A percentile compares a stretch with the other conserved stretches of the same genome.
Evolutionary conservation across 2,888 invertebrate genomes (phyloP).

Genomic region (Cataglyphis cursor): DNA sequence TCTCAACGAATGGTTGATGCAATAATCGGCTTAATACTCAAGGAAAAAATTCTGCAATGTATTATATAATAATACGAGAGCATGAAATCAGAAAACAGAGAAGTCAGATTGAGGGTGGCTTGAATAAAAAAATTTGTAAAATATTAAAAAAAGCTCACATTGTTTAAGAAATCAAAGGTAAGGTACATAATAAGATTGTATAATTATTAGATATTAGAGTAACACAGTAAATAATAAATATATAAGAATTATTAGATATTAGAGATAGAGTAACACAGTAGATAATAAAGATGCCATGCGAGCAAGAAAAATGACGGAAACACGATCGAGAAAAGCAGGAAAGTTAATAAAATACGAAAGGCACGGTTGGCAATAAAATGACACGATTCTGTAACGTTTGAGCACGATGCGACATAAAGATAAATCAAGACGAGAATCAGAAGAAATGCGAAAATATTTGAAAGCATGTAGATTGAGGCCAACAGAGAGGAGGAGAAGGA

Average conservation of each 20-base stretch:
- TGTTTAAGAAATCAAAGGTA: not conserved
- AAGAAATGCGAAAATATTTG: slow-evolving; percentile 18
- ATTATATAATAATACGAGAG: slow-evolving; percentile 11
- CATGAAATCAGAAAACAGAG: not conserved
- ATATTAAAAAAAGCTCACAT: not conserved
- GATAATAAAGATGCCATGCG: slow-evolving; percentile 16
- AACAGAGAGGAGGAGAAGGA: not conserved
- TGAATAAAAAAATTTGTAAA: not conserved
- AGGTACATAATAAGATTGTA: not conserved
- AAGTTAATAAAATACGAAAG: slow-evolving; percentile 29
- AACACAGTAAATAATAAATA: slow-evolving; percentile 19
- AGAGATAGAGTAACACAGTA: not conserved
- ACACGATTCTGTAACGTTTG: slow-evolving; percentile 26
- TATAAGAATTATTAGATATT: slow-evolving; percentile 28
- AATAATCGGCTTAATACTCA: slow-evolving; percentile 41
- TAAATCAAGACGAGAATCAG: not conserved
- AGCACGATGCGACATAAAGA: slow-evolving; percentile 29
- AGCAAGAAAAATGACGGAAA: slow-evolving; percentile 3
- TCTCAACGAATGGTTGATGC: slow-evolving; percentile 20
- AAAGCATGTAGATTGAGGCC: slow-evolving; percentile 37
- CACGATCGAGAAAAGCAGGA: slow-evolving; percentile 3
- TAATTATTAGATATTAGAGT: slow-evolving; percentile 32
- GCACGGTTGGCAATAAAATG: slow-evolving; percentile 46
- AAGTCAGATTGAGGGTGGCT: not conserved
- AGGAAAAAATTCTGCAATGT: slow-evolving; percentile 1